These are phyloP conservation scores for Tiliacea citrago DNA, from an alignment of 2,888 invertebrate genomes.

Conservation along the genomic window DNA sequence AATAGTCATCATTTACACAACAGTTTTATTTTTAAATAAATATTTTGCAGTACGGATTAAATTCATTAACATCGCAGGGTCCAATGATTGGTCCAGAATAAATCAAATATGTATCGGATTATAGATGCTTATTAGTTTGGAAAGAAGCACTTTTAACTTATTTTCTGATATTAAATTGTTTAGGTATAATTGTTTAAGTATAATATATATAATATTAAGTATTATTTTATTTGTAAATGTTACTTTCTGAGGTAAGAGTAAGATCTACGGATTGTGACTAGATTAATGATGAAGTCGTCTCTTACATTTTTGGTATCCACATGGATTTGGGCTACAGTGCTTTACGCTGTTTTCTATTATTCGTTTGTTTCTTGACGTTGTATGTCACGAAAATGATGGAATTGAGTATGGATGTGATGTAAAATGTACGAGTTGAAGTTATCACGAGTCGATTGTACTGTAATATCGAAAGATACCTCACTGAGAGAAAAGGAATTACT, in stretches of 20 bases:
- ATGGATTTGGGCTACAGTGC: neutral
- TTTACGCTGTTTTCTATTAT: conserved; percentile 11
- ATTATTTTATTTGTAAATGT: conserved; percentile 38
- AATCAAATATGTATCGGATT: conserved; percentile 59
- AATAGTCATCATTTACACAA: conserved; percentile 52
- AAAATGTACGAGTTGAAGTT: conserved; percentile 48
- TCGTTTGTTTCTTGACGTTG: neutral
- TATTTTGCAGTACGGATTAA: conserved; percentile 57
- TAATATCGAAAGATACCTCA: conserved; percentile 46
- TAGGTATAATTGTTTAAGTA: too few species aligned
- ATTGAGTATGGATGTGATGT: conserved; percentile 2
- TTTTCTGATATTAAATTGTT: conserved; percentile 31
- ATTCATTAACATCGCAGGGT: conserved; percentile 69
- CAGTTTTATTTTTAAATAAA: conserved; percentile 39
- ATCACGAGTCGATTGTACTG: conserved; percentile 8
- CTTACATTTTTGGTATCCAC: conserved; percentile 42
- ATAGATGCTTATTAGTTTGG: conserved; percentile 45
- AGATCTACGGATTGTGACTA: conserved; percentile 34
- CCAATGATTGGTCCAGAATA: conserved; percentile 73
- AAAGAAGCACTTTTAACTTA: conserved; percentile 26
- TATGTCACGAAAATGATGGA: conserved; percentile 7
- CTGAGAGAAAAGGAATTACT: conserved; percentile 34
- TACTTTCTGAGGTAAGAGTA: conserved; percentile 22
- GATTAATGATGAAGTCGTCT: conserved; percentile 18
- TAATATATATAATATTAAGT: too few species aligned